These are phyloP conservation scores for Parambassis ranga DNA, from an alignment of 2,797 vertebrate species.

Conservation along the genomic window DNA sequence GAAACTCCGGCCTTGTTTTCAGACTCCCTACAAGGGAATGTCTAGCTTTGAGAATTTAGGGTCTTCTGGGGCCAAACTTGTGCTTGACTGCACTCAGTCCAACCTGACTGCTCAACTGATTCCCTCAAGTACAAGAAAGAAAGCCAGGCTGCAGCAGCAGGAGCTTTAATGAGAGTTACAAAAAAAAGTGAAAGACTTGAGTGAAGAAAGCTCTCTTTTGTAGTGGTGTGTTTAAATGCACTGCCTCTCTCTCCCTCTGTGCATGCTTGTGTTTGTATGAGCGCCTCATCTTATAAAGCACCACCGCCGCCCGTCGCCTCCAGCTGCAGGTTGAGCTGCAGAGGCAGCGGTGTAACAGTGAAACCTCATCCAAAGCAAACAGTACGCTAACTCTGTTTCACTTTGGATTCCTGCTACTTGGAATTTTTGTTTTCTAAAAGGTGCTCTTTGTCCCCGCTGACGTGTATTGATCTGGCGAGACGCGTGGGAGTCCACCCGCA, in stretches of 20 bases:
- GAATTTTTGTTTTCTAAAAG: slow-evolving; percentile 58
- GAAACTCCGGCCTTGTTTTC: background rate
- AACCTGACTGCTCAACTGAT: slow-evolving; percentile 38
- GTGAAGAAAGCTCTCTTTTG: slow-evolving; percentile 66
- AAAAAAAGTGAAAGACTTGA: slow-evolving; percentile 52
- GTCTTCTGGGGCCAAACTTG: slow-evolving; percentile 43
- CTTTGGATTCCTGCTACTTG: slow-evolving; percentile 40
- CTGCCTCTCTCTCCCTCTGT: background rate
- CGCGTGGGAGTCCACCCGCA: slow-evolving; percentile 27
- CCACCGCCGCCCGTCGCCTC: slow-evolving; percentile 1
- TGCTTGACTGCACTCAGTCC: slow-evolving; percentile 36
- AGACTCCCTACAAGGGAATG: slow-evolving; percentile 50
- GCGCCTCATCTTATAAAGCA: background rate
- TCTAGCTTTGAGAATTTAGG: slow-evolving; percentile 27
- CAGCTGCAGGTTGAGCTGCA: slow-evolving; percentile 23
- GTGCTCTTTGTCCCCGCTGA: slow-evolving; percentile 52
- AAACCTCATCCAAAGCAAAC: slow-evolving; percentile 74
- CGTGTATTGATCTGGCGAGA: slow-evolving; percentile 33
- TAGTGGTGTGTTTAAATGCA: slow-evolving; percentile 19
- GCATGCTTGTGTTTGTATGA: slow-evolving; percentile 29
- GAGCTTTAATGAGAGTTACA: slow-evolving; percentile 52
- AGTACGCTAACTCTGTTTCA: slow-evolving; percentile 44
- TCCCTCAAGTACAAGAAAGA: slow-evolving; percentile 33
- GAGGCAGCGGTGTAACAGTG: slow-evolving; percentile 25
- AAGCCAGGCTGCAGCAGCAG: slow-evolving; percentile 13